Percentiles rank a stretch among this genome's conserved stretches.
Evolutionary conservation across 2,888 invertebrate species (phyloP).

Genomic region (Acanthosepion pharaonis): DNA sequence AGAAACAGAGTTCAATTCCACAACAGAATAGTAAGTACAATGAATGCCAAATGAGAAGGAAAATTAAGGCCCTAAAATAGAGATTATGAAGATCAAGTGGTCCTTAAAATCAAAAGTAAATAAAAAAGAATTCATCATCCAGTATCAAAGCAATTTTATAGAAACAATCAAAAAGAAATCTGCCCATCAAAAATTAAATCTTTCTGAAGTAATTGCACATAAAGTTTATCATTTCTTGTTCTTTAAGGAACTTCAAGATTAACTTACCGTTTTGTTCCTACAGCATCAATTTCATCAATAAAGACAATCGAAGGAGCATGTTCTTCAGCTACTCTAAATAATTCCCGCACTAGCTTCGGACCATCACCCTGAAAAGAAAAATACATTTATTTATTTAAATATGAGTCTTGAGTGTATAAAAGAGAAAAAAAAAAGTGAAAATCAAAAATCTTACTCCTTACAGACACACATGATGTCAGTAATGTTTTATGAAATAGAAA

Average conservation of each 20-base stretch:
- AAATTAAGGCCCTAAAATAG: too few relatives aligned
- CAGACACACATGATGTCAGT: too few relatives aligned
- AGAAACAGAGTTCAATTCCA: too few relatives aligned
- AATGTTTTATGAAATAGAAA: too few relatives aligned
- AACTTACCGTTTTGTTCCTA: constrained; percentile 88
- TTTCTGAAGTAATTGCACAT: not conserved
- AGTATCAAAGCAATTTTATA: too few relatives aligned
- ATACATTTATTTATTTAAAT: not conserved
- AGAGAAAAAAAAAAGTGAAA: not conserved
- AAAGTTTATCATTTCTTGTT: not conserved
- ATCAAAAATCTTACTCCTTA: too few relatives aligned
- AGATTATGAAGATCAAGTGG: too few relatives aligned
- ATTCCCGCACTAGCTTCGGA: constrained; percentile 95
- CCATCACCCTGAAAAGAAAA: constrained; percentile 87
- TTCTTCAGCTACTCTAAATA: constrained; percentile 99
- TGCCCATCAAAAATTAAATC: not conserved
- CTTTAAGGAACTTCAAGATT: not conserved
- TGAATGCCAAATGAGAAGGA: too few relatives aligned
- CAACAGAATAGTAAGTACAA: too few relatives aligned
- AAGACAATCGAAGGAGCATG: constrained; percentile 99
- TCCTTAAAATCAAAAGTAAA: too few relatives aligned
- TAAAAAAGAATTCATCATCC: too few relatives aligned
- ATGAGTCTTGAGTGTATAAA: not conserved
- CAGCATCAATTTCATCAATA: constrained; percentile 99
- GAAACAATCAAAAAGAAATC: not conserved